Percentiles rank a stretch among this genome's conserved stretches.
Conservation (phyloP, 2,797 vertebrate genomes). For the Phataginus tricuspis region DNA sequence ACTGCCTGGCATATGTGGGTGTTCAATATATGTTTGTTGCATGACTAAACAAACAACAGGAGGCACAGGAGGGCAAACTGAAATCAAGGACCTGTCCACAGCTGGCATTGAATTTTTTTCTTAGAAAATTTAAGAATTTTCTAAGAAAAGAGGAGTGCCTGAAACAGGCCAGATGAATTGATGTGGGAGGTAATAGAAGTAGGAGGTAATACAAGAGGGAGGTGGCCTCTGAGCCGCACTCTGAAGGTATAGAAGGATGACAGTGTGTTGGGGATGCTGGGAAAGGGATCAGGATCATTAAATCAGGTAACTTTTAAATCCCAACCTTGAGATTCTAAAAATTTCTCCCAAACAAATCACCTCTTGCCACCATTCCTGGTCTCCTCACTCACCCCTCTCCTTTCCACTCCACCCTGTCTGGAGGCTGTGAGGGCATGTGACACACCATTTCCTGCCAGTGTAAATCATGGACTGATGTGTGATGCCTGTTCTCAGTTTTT, state of each 20-base stretch:
- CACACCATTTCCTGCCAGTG: conserved; percentile 45
- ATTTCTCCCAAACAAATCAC: not conserved
- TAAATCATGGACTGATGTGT: conserved; percentile 44
- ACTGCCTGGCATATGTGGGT: not conserved
- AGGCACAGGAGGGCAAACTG: not conserved
- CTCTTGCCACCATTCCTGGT: conserved; percentile 4
- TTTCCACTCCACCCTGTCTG: conserved; percentile 58
- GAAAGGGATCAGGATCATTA: not conserved
- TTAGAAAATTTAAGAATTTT: not conserved
- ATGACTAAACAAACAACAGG: not conserved
- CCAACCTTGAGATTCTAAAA: not conserved
- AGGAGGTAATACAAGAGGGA: not conserved
- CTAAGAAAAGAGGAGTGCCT: not conserved
- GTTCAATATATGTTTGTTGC: not conserved
- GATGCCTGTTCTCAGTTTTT: conserved; percentile 37
- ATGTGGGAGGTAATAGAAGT: not conserved
- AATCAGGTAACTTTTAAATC: conserved; percentile 25
- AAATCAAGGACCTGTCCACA: not conserved
- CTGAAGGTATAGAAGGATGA: not conserved
- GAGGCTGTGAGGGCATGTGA: conserved; percentile 58
- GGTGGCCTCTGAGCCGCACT: not conserved
- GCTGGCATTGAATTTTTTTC: not conserved
- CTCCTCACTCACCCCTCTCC: not conserved
- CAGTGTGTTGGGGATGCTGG: not conserved
- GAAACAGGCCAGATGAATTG: not conserved